A percentile compares a stretch with the other conserved stretches of the same genome.
These are phyloP conservation scores for Passerculus sandwichensis DNA, from an alignment of 2,797 vertebrate genomes.

Conservation along the genomic window DNA sequence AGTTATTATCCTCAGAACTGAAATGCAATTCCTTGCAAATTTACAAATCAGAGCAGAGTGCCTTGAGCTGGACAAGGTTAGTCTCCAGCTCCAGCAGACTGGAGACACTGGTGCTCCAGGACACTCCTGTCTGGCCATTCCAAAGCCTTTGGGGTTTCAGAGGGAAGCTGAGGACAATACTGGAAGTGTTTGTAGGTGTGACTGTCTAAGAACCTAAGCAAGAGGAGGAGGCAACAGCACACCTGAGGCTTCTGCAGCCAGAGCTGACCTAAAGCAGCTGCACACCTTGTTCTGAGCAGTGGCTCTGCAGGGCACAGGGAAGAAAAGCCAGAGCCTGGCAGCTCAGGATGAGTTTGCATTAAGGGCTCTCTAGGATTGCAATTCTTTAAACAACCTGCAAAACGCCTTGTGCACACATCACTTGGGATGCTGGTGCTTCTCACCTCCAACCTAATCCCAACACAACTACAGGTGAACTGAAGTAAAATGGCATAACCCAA, in stretches of 20 bases:
- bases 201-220: neutral
- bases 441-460: neutral
- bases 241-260: neutral
- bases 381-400: neutral
- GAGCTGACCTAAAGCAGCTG: neutral
- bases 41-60: neutral
- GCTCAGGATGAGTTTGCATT: neutral
- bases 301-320: neutral
- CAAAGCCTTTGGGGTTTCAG: neutral
- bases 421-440: neutral
- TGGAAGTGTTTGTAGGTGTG: neutral
- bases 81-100: neutral
- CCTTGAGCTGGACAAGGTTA: neutral
- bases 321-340: neutral
- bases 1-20: neutral
- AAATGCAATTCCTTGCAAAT: neutral
- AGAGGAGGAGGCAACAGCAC: neutral
- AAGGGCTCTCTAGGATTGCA: neutral
- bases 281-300: neutral
- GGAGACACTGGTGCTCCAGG: neutral
- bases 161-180: neutral
- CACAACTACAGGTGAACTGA: fast-evolving
- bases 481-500: neutral
- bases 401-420: fast-evolving
- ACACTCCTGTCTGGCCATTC: neutral